Evolutionary conservation across 2,797 vertebrate species (phyloP).

Genomic region (Catharus ustulatus): DNA sequence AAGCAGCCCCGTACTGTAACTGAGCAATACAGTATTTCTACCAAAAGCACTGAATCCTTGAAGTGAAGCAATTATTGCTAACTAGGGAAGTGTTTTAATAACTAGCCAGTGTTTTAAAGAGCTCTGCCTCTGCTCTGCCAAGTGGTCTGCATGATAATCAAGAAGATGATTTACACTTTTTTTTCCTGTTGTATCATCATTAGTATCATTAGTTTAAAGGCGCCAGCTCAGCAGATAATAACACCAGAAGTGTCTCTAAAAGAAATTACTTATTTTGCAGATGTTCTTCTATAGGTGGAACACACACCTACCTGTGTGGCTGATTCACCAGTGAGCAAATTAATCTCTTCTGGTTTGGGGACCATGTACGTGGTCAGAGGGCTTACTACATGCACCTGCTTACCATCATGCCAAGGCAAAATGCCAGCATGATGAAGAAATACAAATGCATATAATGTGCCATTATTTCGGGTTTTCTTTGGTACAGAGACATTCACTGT

Average conservation of each 20-base stretch:
- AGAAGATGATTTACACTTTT: neutral
- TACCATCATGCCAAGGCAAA: constrained; percentile 89
- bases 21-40: neutral
- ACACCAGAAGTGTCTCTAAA: neutral
- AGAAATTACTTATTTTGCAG: neutral
- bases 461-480: constrained; percentile 88
- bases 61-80: neutral
- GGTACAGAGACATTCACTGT: constrained; percentile 89
- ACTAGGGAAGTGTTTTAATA: neutral
- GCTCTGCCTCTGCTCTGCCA: neutral
- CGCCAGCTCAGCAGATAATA: neutral
- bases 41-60: neutral
- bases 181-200: neutral
- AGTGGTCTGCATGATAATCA: neutral
- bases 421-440: constrained; percentile 90
- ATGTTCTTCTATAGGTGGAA: neutral
- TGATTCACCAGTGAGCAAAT: constrained; percentile 88
- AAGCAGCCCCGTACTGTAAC: neutral
- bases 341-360: constrained; percentile 83
- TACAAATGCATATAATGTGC: constrained; percentile 87
- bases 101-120: neutral
- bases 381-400: constrained; percentile 88
- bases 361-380: constrained; percentile 90
- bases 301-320: constrained; percentile 77
- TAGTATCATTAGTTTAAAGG: neutral